phyloP scores from a whole-genome alignment of 2,113 vertebrate species.

The Laticauda colubrina region DNA sequence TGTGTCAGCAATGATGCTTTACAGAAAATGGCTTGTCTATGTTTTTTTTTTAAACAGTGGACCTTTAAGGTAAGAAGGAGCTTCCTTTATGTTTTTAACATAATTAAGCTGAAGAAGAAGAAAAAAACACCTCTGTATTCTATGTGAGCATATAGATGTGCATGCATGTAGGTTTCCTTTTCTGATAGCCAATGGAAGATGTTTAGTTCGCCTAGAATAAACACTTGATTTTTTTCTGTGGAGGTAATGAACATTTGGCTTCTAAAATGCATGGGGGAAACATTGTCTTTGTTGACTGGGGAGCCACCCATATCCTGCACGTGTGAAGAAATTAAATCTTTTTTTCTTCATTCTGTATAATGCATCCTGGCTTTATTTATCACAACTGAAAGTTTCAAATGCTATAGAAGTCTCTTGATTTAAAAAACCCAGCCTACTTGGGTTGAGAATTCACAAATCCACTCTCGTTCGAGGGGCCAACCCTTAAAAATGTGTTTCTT shows the following conservation, averaged over 20 bases:
- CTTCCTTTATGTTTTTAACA: conserved; percentile 50
- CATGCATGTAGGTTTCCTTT: conserved; percentile 21
- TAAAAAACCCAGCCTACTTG: background rate
- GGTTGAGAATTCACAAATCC: background rate
- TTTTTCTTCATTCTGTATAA: background rate
- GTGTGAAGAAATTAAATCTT: background rate
- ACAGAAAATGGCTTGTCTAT: conserved; percentile 20
- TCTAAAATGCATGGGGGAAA: background rate
- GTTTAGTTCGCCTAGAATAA: conserved; percentile 37
- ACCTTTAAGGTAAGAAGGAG: conserved; percentile 70
- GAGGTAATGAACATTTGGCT: background rate
- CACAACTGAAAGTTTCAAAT: conserved; percentile 40
- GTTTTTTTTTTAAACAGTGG: conserved; percentile 4
- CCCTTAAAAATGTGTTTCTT: background rate
- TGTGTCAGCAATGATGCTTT: conserved; percentile 36
- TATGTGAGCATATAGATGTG: background rate
- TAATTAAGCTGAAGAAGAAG: conserved; percentile 37
- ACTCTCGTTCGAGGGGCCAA: conserved; percentile 7
- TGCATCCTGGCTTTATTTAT: background rate
- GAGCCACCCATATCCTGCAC: background rate
- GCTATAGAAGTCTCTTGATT: background rate
- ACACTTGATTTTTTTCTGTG: conserved; percentile 29
- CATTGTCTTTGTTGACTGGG: background rate
- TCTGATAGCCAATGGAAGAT: conserved; percentile 26
- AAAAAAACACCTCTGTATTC: conserved; percentile 25